phyloP scores from a whole-genome alignment of 2,888 invertebrate genomes.

The Trissolcus brochymenae region DNA sequence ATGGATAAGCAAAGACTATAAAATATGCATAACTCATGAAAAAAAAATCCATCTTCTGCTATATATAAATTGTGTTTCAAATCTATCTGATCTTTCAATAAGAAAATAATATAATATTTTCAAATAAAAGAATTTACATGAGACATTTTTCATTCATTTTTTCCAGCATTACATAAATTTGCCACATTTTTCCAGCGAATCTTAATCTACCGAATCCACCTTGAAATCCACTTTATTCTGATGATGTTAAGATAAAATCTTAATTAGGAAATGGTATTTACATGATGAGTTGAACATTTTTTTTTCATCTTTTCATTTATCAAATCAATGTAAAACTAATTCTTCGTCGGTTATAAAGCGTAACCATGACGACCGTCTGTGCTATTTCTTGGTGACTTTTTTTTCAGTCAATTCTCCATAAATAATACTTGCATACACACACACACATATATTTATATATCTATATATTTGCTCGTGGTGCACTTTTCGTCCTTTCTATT shows the following conservation, averaged over 20 bases:
- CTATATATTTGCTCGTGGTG: not conserved
- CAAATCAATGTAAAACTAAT: constrained; percentile 64
- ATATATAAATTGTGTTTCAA: constrained; percentile 7
- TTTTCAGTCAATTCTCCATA: constrained; percentile 48
- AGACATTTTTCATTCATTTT: too few species aligned
- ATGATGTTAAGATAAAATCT: too few species aligned
- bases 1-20: constrained; percentile 14
- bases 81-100: too few species aligned
- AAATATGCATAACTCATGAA: constrained; percentile 22
- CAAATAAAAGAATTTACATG: too few species aligned
- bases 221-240: too few species aligned
- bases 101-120: too few species aligned
- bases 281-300: constrained; percentile 1
- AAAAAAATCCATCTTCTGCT: constrained; percentile 6
- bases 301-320: not conserved
- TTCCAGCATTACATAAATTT: too few species aligned
- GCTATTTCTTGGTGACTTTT: constrained; percentile 58
- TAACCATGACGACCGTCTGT: constrained; percentile 69
- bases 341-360: constrained; percentile 67
- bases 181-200: too few species aligned
- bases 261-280: too few species aligned
- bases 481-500: constrained; percentile 51
- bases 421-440: constrained; percentile 40
- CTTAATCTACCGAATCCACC: too few species aligned
- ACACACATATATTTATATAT: not conserved